A percentile compares a stretch with the other conserved stretches of the same genome.
These are phyloP conservation scores for Sander lucioperca DNA, from an alignment of 2,113 vertebrate species.

Conservation along the genomic window DNA sequence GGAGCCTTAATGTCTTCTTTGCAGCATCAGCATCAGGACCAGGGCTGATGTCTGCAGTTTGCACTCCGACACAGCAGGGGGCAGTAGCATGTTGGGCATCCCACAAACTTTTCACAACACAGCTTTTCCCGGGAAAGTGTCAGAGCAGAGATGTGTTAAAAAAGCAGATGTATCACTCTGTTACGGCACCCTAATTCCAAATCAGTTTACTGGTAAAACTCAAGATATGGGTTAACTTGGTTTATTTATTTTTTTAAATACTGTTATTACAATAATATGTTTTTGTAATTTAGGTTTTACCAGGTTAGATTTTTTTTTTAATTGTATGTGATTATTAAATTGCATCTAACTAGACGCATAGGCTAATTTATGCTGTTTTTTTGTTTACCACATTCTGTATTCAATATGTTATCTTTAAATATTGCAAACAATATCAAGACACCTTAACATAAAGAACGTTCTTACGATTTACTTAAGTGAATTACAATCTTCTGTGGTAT, in stretches of 20 bases:
- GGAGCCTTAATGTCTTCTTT: background rate
- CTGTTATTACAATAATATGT: background rate
- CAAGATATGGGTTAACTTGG: background rate
- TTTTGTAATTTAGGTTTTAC: background rate
- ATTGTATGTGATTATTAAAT: background rate
- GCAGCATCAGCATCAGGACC: constrained; percentile 64
- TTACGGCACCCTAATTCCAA: rapidly evolving
- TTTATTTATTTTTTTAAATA: background rate
- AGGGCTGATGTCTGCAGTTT: background rate
- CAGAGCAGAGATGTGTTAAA: background rate
- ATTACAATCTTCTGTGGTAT: background rate
- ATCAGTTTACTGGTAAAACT: background rate
- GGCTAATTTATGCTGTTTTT: background rate
- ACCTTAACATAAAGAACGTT: background rate
- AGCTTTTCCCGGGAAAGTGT: background rate
- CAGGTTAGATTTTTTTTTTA: background rate
- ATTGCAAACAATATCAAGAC: background rate
- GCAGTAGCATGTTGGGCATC: constrained; percentile 6
- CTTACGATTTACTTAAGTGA: background rate
- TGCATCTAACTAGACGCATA: background rate
- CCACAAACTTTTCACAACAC: background rate
- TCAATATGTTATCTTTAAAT: background rate
- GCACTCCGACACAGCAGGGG: constrained; percentile 64
- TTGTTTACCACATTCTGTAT: background rate
- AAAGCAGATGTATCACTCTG: constrained; percentile 36